Percentiles rank a stretch among this genome's conserved stretches.
Conservation (phyloP, 2,797 vertebrate genomes). For the Podarcis siculus region DNA sequence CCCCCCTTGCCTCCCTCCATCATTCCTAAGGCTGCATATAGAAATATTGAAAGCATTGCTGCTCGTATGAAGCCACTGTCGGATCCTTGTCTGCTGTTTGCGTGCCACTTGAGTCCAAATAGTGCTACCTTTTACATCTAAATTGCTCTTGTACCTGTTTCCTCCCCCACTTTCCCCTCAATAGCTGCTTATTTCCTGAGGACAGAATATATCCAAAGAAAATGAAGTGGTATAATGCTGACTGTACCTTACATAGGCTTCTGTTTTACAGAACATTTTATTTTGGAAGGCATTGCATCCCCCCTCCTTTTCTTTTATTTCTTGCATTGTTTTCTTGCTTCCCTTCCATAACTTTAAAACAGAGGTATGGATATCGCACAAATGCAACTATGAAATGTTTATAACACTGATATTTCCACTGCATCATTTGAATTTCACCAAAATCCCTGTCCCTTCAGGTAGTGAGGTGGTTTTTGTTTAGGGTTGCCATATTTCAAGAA, state of each 20-base stretch:
- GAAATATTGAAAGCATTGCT: slow-evolving; percentile 20
- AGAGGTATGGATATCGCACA: not conserved
- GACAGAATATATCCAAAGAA: not conserved
- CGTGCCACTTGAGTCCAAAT: not conserved
- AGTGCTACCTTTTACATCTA: not conserved
- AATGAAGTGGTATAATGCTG: not conserved
- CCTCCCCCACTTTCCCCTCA: not conserved
- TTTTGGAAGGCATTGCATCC: not conserved
- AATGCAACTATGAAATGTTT: not conserved
- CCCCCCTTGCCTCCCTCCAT: slow-evolving; percentile 7
- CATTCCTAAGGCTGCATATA: slow-evolving; percentile 40
- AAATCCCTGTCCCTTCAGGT: not conserved
- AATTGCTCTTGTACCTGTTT: slow-evolving; percentile 19
- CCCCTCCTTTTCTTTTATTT: not conserved
- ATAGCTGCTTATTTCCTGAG: slow-evolving; percentile 33
- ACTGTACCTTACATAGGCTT: not conserved
- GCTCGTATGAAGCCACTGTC: not conserved
- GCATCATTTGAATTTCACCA: too few relatives aligned
- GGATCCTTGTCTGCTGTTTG: not conserved
- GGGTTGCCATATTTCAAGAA: too few relatives aligned
- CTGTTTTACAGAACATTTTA: not conserved
- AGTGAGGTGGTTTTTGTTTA: too few relatives aligned
- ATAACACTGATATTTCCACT: not conserved
- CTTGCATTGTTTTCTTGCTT: not conserved
- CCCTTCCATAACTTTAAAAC: not conserved